A percentile compares a stretch with the other conserved stretches of the same genome.
Evolutionary conservation across 2,888 invertebrate genomes (phyloP).

Genomic region (Platypus cylindrus): DNA sequence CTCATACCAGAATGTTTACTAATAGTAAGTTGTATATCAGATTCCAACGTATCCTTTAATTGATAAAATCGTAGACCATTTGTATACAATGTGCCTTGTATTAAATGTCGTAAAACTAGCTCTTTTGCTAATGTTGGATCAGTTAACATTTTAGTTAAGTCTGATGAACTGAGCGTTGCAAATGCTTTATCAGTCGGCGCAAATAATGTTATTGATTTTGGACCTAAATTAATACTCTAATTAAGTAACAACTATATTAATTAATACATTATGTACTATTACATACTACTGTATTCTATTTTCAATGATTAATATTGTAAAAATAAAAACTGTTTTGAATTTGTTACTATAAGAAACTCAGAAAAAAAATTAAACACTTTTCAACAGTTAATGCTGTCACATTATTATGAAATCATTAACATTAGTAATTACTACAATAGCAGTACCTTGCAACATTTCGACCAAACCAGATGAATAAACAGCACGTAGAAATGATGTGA

Average conservation of each 20-base stretch:
- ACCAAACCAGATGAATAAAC: conserved; percentile 65
- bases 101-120: conserved; percentile 62
- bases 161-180: conserved; percentile 47
- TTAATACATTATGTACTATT: too few species aligned
- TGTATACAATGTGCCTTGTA: conserved; percentile 68
- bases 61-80: conserved; percentile 82
- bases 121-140: conserved; percentile 55
- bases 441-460: conserved; percentile 55
- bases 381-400: too few species aligned
- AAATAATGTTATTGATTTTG: conserved; percentile 74
- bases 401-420: not conserved
- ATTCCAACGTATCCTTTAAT: conserved; percentile 64
- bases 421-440: not conserved
- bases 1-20: conserved; percentile 65
- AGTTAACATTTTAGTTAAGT: conserved; percentile 47
- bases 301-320: too few species aligned
- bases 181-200: conserved; percentile 77
- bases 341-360: too few species aligned
- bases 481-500: conserved; percentile 66
- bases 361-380: too few species aligned
- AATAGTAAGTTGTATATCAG: conserved; percentile 62
- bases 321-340: too few species aligned
- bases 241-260: too few species aligned
- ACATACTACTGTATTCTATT: too few species aligned
- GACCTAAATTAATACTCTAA: conserved; percentile 38